Percentiles rank a stretch among this genome's conserved stretches.
These are phyloP conservation scores for Fundulus diaphanus DNA, from an alignment of 2,797 vertebrate genomes.

Conservation along the genomic window DNA sequence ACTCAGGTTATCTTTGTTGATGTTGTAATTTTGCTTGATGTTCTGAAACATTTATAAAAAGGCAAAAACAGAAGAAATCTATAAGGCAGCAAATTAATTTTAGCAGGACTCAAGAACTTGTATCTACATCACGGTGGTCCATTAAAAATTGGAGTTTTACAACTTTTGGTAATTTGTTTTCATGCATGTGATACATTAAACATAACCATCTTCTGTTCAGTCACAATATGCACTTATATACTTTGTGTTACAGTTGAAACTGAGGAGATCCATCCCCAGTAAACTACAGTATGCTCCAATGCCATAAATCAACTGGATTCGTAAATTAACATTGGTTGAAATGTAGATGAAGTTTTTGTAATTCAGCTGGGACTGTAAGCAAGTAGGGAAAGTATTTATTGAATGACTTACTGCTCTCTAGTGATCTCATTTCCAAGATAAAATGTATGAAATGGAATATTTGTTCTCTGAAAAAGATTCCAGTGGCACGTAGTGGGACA, in stretches of 20 bases:
- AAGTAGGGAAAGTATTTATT: slow-evolving; percentile 2
- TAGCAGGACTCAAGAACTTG: neutral
- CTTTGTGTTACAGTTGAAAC: neutral
- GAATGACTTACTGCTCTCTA: neutral
- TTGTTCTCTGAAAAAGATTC: neutral
- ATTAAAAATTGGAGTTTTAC: too few species aligned
- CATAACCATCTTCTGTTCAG: neutral
- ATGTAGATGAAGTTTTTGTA: neutral
- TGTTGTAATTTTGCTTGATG: too few species aligned
- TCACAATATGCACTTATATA: neutral
- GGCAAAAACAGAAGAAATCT: too few species aligned
- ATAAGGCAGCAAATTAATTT: neutral
- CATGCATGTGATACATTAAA: too few species aligned
- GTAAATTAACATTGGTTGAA: neutral
- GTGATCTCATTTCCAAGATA: slow-evolving; percentile 1
- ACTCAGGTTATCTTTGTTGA: neutral
- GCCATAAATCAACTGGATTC: neutral
- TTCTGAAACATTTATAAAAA: neutral
- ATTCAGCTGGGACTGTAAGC: neutral
- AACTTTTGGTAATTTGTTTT: too few species aligned
- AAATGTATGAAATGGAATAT: neutral
- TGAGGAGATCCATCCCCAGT: neutral
- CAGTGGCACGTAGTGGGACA: too few species aligned
- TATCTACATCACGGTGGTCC: neutral
- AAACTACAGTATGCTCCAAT: neutral